Conservation (phyloP, 2,113 vertebrate genomes). For the Chlorodrepanis virens region DNA sequence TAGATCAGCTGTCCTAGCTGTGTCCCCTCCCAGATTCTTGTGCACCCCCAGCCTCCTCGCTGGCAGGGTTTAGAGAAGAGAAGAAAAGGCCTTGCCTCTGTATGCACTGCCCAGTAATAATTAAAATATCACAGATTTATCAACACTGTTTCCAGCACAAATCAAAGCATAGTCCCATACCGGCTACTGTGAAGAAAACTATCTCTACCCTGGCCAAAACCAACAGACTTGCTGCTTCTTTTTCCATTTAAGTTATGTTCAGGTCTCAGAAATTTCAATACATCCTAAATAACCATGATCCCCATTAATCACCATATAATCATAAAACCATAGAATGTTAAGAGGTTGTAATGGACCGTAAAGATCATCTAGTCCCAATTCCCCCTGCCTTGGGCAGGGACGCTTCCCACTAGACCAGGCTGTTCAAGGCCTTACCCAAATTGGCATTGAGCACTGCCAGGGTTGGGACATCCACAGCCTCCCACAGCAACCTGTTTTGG, state of each 20-base stretch:
- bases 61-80: neutral
- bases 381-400: neutral
- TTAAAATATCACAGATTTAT: neutral
- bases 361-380: neutral
- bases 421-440: neutral
- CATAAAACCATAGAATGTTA: neutral
- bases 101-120: neutral
- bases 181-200: neutral
- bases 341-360: neutral
- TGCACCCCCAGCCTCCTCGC: neutral
- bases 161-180: neutral
- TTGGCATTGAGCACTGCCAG: neutral
- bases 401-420: neutral
- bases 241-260: neutral
- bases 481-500: neutral
- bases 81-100: neutral
- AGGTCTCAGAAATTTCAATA: neutral
- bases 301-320: neutral
- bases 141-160: neutral
- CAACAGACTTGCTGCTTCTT: neutral
- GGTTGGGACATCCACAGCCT: neutral
- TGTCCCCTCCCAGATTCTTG: neutral
- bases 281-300: neutral
- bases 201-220: neutral
- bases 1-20: neutral